These are phyloP conservation scores for Nycticryphes semicollaris DNA, from an alignment of 2,113 vertebrate species.

Conservation along the genomic window DNA sequence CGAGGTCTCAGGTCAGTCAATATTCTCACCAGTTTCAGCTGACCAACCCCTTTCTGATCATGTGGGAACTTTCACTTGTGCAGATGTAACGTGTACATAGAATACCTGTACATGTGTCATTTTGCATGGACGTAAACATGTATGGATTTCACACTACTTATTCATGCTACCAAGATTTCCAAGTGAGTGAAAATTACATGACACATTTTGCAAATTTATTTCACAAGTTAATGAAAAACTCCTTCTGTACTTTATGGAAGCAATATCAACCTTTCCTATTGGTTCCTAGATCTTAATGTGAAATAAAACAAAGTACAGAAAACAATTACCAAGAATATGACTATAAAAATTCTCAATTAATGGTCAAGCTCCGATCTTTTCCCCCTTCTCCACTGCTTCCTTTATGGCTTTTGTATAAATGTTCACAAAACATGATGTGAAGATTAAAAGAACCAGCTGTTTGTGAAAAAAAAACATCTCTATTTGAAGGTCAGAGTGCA, in stretches of 20 bases:
- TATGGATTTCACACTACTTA: background rate
- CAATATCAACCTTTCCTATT: background rate
- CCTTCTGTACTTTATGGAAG: background rate
- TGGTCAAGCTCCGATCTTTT: background rate
- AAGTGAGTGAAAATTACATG: background rate
- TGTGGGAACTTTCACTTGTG: background rate
- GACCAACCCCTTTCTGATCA: background rate
- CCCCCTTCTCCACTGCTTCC: background rate
- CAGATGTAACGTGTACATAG: rapidly evolving
- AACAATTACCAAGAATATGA: background rate
- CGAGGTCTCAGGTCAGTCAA: background rate
- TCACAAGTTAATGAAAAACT: background rate
- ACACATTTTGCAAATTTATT: background rate
- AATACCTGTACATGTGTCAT: background rate
- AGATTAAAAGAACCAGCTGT: conserved; percentile 20
- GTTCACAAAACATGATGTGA: background rate
- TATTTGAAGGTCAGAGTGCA: conserved; percentile 5
- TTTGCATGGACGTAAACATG: background rate
- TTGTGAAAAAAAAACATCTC: conserved; percentile 10
- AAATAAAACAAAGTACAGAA: conserved; percentile 7
- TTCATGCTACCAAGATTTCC: background rate
- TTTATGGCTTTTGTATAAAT: conserved; percentile 8
- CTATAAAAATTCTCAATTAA: background rate
- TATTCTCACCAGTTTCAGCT: background rate
- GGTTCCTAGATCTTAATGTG: background rate